Percentiles rank a stretch among this genome's conserved stretches.
Conservation (phyloP, 2,113 vertebrate species). For the Urocitellus parryii region DNA sequence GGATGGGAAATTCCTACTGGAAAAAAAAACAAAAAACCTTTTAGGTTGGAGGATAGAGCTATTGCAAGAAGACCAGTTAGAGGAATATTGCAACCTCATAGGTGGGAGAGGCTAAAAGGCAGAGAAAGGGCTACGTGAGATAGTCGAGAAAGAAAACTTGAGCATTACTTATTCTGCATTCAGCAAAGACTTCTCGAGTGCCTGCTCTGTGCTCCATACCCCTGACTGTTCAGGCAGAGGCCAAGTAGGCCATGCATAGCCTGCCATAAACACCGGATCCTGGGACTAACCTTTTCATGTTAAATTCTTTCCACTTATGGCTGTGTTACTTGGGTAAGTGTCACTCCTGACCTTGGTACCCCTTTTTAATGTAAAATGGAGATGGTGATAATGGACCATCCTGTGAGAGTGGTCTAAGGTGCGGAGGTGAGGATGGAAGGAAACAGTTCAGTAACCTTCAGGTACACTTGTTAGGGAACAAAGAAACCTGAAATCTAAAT, state of each 20-base stretch:
- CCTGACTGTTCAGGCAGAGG: neutral
- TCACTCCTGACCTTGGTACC: neutral
- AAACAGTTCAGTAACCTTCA: neutral
- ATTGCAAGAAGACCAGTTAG: neutral
- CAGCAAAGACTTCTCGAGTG: neutral
- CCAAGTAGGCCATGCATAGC: accelerated
- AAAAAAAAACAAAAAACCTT: neutral
- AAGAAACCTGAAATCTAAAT: neutral
- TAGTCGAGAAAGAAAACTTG: neutral
- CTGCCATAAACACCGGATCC: accelerated
- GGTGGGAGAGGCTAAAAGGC: neutral
- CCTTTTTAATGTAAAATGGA: neutral
- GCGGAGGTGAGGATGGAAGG: neutral
- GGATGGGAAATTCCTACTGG: neutral
- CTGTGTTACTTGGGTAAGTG: neutral
- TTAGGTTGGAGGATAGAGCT: neutral
- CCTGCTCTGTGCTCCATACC: accelerated
- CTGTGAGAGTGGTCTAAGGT: neutral
- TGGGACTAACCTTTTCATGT: neutral
- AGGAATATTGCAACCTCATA: neutral
- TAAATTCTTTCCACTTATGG: neutral
- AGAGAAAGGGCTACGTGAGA: neutral
- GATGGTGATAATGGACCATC: neutral
- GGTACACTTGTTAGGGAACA: neutral
- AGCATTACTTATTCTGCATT: neutral